phyloP scores from a whole-genome alignment of 1,140 invertebrate species.

The Macrosteles quadrilineatus region DNA sequence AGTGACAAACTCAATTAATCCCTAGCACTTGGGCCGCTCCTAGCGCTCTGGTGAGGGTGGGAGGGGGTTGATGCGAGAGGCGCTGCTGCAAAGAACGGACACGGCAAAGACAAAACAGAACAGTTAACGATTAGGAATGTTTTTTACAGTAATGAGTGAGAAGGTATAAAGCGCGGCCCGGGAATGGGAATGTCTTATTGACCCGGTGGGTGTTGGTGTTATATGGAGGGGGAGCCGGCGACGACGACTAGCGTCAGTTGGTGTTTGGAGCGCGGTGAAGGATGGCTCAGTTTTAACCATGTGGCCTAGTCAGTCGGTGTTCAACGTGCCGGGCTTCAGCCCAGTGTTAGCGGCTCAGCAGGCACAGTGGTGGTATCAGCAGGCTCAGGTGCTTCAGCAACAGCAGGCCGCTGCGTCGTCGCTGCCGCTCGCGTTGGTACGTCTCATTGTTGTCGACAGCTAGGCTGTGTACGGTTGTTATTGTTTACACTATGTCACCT shows the following conservation, averaged over 20 bases:
- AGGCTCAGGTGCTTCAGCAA: conserved; percentile 15
- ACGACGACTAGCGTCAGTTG: not conserved
- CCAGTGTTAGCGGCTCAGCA: conserved; percentile 17
- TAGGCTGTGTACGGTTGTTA: too few species aligned
- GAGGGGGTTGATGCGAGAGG: not conserved
- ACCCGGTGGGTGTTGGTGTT: conserved; percentile 55
- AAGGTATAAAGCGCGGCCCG: not conserved
- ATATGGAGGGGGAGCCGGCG: conserved; percentile 37
- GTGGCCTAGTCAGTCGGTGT: conserved; percentile 22
- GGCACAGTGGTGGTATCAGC: conserved; percentile 20
- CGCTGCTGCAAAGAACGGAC: conserved; percentile 8
- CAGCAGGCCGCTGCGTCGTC: not conserved
- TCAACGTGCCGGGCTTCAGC: conserved; percentile 20
- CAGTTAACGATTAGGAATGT: conserved; percentile 25
- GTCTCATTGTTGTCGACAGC: too few species aligned
- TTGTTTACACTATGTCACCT: too few species aligned
- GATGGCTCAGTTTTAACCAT: not conserved
- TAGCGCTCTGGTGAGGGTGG: too few species aligned
- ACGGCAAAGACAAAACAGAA: conserved; percentile 21
- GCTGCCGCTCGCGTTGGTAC: not conserved
- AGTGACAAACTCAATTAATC: too few species aligned
- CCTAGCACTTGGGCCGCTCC: too few species aligned
- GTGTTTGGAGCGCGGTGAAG: not conserved
- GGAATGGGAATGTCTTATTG: conserved; percentile 53
- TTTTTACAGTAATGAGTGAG: conserved; percentile 25